A percentile compares a stretch with the other conserved stretches of the same genome.
Evolutionary conservation across 2,888 invertebrate species (phyloP).

Genomic region (Ectropis crepuscularia): DNA sequence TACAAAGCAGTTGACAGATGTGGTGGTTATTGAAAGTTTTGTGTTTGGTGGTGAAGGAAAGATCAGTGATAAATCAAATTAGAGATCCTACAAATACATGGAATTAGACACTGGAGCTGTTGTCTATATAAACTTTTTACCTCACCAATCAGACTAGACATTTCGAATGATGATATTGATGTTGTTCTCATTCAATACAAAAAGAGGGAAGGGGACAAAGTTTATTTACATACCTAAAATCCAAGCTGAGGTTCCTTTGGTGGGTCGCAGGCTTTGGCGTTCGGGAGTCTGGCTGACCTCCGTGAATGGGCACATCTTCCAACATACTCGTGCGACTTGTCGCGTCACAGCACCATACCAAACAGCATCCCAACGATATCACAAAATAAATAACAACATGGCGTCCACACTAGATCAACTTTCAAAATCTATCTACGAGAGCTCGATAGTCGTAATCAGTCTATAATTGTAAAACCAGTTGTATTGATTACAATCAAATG

Average conservation of each 20-base stretch:
- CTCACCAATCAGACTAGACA: no score
- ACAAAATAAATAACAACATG: slow-evolving; percentile 82
- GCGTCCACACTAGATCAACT: slow-evolving; percentile 63
- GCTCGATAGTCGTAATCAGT: slow-evolving; percentile 27
- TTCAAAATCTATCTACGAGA: slow-evolving; percentile 27
- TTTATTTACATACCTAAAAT: slow-evolving; percentile 88
- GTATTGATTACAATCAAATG: slow-evolving; percentile 40
- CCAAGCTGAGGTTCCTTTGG: slow-evolving; percentile 95
- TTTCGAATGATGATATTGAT: neutral
- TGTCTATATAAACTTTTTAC: no score
- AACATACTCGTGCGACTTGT: slow-evolving; percentile 78
- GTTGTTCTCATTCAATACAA: neutral
- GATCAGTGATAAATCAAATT: no score
- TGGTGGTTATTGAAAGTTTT: no score
- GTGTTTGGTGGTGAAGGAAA: no score
- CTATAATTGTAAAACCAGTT: slow-evolving; percentile 38
- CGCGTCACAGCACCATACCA: slow-evolving; percentile 70
- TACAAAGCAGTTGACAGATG: no score
- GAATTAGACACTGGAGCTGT: no score
- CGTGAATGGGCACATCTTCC: slow-evolving; percentile 83
- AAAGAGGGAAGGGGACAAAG: slow-evolving; percentile 1
- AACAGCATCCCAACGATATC: slow-evolving; percentile 64
- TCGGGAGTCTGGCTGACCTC: slow-evolving; percentile 73
- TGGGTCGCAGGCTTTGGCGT: slow-evolving; percentile 82
- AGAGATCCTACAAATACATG: no score